Conservation (phyloP, 1,140 invertebrate species). For the Acromyrmex echinatior region DNA sequence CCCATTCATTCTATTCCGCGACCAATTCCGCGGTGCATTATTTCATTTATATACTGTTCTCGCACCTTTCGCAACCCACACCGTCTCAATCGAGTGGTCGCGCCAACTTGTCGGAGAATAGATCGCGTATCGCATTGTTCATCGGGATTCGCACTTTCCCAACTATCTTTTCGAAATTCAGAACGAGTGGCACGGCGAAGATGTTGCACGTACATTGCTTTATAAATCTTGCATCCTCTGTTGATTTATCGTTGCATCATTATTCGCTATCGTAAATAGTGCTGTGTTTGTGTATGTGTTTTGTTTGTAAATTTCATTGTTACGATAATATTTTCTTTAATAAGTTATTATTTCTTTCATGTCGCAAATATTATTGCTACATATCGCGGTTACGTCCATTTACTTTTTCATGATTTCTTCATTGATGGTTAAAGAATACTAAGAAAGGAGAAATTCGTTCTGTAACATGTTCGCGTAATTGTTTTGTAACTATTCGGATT, state of each 20-base stretch:
- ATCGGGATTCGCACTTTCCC: constrained; percentile 58
- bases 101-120: constrained; percentile 33
- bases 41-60: constrained; percentile 56
- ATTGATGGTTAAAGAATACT: not conserved
- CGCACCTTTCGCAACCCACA: constrained; percentile 38
- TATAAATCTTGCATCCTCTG: constrained; percentile 16
- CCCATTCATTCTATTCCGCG: constrained; percentile 51
- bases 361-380: constrained; percentile 23
- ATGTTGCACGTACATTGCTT: constrained; percentile 19
- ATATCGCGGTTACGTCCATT: not conserved
- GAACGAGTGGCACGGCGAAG: not conserved
- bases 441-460: not conserved
- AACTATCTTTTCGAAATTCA: constrained; percentile 47
- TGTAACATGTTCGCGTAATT: not conserved
- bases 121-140: constrained; percentile 43
- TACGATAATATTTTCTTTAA: constrained; percentile 40
- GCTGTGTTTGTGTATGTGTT: not conserved
- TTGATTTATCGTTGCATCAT: constrained; percentile 33
- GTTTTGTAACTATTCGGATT: not conserved
- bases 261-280: not conserved
- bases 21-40: constrained; percentile 35
- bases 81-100: constrained; percentile 59
- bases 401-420: not conserved
- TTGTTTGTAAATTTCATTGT: not conserved
- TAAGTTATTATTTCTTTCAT: constrained; percentile 4